Evolutionary conservation across 1,140 invertebrate species (phyloP).

Genomic region (Polyergus mexicanus): DNA sequence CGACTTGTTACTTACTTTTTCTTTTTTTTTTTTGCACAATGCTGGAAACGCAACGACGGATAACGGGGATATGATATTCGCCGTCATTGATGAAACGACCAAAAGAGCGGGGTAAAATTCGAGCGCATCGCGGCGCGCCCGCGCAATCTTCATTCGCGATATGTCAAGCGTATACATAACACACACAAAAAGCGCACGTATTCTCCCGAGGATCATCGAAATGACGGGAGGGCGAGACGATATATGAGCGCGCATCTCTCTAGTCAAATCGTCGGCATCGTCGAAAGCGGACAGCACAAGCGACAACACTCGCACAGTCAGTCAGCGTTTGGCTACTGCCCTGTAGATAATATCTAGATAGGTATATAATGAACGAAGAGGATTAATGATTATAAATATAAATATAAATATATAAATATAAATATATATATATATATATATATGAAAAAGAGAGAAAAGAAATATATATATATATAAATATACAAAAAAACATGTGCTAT

Average conservation of each 20-base stretch:
- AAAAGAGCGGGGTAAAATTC: slow-evolving; percentile 34
- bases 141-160: slow-evolving; percentile 32
- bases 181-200: slow-evolving; percentile 12
- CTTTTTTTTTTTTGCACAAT: background rate
- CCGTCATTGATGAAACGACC: slow-evolving; percentile 16
- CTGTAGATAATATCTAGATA: slow-evolving; percentile 82
- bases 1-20: slow-evolving; percentile 8
- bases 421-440: slow-evolving; percentile 67
- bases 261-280: slow-evolving; percentile 39
- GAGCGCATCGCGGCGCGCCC: slow-evolving; percentile 55
- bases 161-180: slow-evolving; percentile 35
- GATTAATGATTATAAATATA: slow-evolving; percentile 70
- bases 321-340: slow-evolving; percentile 80
- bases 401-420: slow-evolving; percentile 72
- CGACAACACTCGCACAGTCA: slow-evolving; percentile 73
- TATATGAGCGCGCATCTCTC: slow-evolving; percentile 42
- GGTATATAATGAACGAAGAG: slow-evolving; percentile 49
- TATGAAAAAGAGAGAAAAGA: slow-evolving; percentile 62
- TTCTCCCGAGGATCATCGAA: slow-evolving; percentile 21
- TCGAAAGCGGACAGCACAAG: slow-evolving; percentile 57
- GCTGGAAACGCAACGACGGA: background rate
- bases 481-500: slow-evolving; percentile 67
- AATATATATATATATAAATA: slow-evolving; percentile 74
- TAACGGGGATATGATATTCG: background rate
- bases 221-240: background rate